Percentiles rank a stretch among this genome's conserved stretches.
These are phyloP conservation scores for Azemiops feae DNA, from an alignment of 2,113 vertebrate genomes.

Conservation along the genomic window DNA sequence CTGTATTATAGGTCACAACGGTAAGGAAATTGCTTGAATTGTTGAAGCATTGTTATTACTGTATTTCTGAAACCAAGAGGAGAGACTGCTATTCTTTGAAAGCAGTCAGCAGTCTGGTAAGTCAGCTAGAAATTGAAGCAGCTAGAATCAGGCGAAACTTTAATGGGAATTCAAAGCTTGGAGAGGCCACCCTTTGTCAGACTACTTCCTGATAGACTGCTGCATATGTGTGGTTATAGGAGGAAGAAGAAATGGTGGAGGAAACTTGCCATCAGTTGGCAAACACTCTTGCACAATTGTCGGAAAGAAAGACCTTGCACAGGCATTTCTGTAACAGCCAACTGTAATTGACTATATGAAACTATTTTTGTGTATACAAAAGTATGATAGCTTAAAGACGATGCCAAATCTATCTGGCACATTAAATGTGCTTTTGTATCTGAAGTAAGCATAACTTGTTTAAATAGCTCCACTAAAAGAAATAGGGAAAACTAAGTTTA, in stretches of 20 bases:
- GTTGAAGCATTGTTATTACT: neutral
- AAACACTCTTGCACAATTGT: constrained; percentile 57
- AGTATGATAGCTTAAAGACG: constrained; percentile 24
- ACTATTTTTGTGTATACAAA: constrained; percentile 32
- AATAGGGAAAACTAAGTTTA: neutral
- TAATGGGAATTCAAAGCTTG: constrained; percentile 52
- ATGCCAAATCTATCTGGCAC: constrained; percentile 25
- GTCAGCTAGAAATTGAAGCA: constrained; percentile 70
- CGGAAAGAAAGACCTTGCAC: constrained; percentile 71
- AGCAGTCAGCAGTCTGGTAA: neutral
- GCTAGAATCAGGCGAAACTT: constrained; percentile 50
- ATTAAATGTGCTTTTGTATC: constrained; percentile 1
- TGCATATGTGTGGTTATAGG: constrained; percentile 41
- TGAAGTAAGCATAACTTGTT: neutral
- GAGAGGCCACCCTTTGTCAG: constrained; percentile 59
- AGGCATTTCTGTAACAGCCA: constrained; percentile 39
- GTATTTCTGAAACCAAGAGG: neutral
- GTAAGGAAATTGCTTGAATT: neutral
- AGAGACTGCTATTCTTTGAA: neutral
- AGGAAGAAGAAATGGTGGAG: constrained; percentile 50
- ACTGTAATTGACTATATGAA: neutral
- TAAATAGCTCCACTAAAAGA: neutral
- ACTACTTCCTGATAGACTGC: constrained; percentile 27
- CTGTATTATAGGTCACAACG: neutral
- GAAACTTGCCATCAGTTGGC: constrained; percentile 30